Conservation (phyloP, 2,888 invertebrate species). For the Mayetiola destructor region DNA sequence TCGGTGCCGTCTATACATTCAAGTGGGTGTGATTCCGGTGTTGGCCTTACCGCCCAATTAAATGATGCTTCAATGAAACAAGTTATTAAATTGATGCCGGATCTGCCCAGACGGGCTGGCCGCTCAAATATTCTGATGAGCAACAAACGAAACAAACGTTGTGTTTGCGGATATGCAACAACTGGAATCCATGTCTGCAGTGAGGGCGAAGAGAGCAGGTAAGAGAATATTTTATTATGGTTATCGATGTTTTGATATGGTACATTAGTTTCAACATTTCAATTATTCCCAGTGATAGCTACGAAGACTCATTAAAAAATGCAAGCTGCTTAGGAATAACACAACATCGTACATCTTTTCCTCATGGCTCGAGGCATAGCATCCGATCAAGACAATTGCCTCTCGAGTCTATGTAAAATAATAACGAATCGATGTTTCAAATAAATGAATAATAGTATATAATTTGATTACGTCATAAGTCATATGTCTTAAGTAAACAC, state of each 20-base stretch:
- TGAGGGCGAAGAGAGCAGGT: slow-evolving; percentile 20
- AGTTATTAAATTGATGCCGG: slow-evolving; percentile 17
- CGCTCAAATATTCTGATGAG: background rate
- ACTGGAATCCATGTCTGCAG: slow-evolving; percentile 16
- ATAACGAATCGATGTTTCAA: too few species aligned
- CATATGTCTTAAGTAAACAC: too few species aligned
- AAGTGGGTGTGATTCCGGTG: slow-evolving; percentile 69
- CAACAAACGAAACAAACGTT: slow-evolving; percentile 13
- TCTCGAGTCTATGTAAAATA: too few species aligned
- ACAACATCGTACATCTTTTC: slow-evolving; percentile 15
- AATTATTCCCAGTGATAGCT: slow-evolving; percentile 47
- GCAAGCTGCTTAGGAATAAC: slow-evolving; percentile 16
- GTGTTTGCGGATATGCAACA: slow-evolving; percentile 17
- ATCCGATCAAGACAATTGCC: too few species aligned
- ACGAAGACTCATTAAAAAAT: slow-evolving; percentile 63
- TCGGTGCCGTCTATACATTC: slow-evolving; percentile 69
- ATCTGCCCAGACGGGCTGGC: slow-evolving; percentile 4
- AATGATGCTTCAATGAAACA: slow-evolving; percentile 19
- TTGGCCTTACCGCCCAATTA: slow-evolving; percentile 38
- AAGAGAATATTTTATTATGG: background rate
- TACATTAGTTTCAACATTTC: background rate
- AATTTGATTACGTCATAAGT: too few species aligned
- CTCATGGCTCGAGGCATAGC: too few species aligned
- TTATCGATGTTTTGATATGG: background rate
- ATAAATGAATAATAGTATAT: too few species aligned